Conservation (phyloP, 2,888 invertebrate genomes). For the Ischnus inquisitorius region DNA sequence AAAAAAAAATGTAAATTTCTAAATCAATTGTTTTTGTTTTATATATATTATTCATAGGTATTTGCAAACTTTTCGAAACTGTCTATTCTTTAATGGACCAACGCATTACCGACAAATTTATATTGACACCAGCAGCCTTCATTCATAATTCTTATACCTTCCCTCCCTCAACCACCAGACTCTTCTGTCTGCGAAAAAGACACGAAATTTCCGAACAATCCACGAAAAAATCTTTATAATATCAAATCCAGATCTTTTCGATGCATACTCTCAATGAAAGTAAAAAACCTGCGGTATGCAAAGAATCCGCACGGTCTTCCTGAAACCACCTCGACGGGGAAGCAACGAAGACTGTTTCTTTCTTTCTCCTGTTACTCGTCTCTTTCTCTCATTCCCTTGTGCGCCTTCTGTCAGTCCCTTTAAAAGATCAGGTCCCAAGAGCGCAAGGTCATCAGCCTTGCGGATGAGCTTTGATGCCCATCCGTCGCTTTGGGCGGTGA, state of each 20-base stretch:
- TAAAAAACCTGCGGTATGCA: slow-evolving; percentile 41
- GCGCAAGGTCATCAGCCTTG: slow-evolving; percentile 79
- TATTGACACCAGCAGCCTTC: no score
- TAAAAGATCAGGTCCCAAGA: slow-evolving; percentile 72
- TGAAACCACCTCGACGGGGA: slow-evolving; percentile 74
- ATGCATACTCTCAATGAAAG: neutral
- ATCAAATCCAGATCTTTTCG: neutral
- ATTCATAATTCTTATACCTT: no score
- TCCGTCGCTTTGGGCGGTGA: slow-evolving; percentile 74
- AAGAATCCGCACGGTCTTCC: slow-evolving; percentile 48
- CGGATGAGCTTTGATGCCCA: slow-evolving; percentile 38
- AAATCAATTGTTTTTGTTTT: no score
- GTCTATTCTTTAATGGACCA: no score
- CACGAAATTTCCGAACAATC: neutral
- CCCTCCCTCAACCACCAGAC: no score
- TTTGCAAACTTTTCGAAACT: no score
- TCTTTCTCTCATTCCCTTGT: neutral
- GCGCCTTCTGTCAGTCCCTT: slow-evolving; percentile 65
- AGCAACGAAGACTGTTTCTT: neutral
- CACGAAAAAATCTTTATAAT: neutral
- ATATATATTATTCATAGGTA: no score
- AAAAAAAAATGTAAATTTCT: no score
- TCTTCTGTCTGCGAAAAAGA: no score
- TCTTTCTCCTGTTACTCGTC: neutral
- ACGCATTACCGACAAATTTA: no score